These are phyloP conservation scores for Lagodon rhomboides DNA, from an alignment of 2,797 vertebrate genomes.

Conservation along the genomic window DNA sequence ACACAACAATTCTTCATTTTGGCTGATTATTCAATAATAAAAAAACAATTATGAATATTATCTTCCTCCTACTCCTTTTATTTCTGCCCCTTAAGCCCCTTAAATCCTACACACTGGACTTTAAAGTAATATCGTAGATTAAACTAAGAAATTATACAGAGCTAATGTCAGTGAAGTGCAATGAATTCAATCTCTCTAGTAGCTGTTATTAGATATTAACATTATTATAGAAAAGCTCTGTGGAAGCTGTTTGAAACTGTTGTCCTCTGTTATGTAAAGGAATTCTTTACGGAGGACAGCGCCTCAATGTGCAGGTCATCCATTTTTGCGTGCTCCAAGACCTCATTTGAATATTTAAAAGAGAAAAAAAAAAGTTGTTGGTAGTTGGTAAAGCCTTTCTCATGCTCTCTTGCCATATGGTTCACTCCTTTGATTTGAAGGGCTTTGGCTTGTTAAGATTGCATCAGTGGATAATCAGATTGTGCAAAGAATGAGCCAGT, in stretches of 20 bases:
- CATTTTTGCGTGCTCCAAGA: conserved; percentile 35
- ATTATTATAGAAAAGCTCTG: background rate
- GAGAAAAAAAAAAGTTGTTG: background rate
- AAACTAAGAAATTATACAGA: too few species aligned
- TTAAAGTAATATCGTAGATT: too few species aligned
- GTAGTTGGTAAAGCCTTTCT: conserved; percentile 46
- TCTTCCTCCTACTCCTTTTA: too few species aligned
- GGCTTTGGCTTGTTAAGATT: conserved; percentile 51
- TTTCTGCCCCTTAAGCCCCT: too few species aligned
- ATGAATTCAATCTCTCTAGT: background rate
- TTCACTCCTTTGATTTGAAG: conserved; percentile 43
- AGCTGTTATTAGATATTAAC: background rate
- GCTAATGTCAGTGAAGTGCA: too few species aligned
- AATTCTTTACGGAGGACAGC: conserved; percentile 5
- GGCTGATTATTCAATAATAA: too few species aligned
- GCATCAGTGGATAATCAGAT: conserved; percentile 60
- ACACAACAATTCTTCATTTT: too few species aligned
- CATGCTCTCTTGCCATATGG: conserved; percentile 57
- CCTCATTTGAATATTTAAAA: conserved; percentile 67
- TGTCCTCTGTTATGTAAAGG: background rate
- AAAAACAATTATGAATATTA: too few species aligned
- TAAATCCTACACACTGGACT: too few species aligned
- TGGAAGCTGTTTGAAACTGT: background rate
- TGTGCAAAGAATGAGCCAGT: conserved; percentile 44
- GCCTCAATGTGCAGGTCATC: conserved; percentile 2